Percentiles rank a stretch among this genome's conserved stretches.
These are phyloP conservation scores for Crotalus helleri DNA, from an alignment of 2,113 vertebrate genomes.

Conservation along the genomic window DNA sequence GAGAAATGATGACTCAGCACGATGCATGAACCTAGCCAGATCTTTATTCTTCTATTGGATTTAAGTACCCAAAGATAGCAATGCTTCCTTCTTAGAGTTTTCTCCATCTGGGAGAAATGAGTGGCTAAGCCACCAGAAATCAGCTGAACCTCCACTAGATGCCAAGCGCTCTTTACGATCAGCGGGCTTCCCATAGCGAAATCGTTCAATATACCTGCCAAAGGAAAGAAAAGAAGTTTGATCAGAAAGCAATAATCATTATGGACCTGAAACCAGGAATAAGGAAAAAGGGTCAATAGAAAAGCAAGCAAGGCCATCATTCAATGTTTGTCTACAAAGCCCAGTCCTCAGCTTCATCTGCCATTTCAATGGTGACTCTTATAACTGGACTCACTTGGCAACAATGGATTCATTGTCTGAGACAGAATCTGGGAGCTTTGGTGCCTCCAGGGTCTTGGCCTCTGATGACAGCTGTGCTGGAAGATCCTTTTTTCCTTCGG, in stretches of 20 bases:
- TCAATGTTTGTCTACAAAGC: background rate
- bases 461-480: background rate
- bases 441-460: slow-evolving; percentile 27
- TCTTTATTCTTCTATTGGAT: background rate
- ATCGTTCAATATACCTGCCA: slow-evolving; percentile 80
- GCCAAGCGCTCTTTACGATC: slow-evolving; percentile 75
- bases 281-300: background rate
- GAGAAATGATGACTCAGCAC: background rate
- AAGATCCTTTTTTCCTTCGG: slow-evolving; percentile 13
- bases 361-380: background rate
- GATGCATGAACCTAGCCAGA: background rate
- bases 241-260: background rate
- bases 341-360: background rate
- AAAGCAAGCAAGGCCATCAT: background rate
- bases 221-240: background rate
- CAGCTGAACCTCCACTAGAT: slow-evolving; percentile 36
- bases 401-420: slow-evolving; percentile 70
- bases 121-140: slow-evolving; percentile 79
- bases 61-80: slow-evolving; percentile 33
- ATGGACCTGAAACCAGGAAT: background rate
- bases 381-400: slow-evolving; percentile 69
- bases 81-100: slow-evolving; percentile 41
- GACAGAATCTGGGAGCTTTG: background rate
- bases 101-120: slow-evolving; percentile 56
- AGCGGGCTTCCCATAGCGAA: slow-evolving; percentile 78